Percentiles rank a stretch among this genome's conserved stretches.
Conservation (phyloP, 2,797 vertebrate genomes). For the Pangasius krempfi region DNA sequence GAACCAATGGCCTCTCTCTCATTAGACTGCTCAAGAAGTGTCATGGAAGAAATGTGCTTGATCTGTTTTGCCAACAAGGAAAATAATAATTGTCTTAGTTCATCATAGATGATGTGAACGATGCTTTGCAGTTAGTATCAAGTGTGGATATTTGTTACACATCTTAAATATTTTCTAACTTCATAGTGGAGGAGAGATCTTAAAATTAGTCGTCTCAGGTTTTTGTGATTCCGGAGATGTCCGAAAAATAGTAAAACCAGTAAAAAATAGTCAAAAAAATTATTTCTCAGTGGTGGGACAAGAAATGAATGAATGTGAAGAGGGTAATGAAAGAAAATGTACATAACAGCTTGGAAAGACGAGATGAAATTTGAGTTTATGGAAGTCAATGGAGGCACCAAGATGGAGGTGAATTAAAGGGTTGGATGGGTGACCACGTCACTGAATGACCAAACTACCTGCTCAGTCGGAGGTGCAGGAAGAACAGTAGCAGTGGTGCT, state of each 20-base stretch:
- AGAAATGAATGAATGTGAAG: background rate
- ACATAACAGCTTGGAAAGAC: background rate
- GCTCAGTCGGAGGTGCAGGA: constrained; percentile 76
- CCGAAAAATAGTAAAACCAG: background rate
- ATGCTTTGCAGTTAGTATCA: background rate
- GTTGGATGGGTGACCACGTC: constrained; percentile 45
- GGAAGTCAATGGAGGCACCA: constrained; percentile 30
- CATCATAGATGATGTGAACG: constrained; percentile 12
- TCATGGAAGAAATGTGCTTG: constrained; percentile 76
- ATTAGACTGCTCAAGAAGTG: constrained; percentile 81
- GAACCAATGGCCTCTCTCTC: constrained; percentile 77
- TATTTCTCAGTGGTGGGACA: constrained; percentile 5
- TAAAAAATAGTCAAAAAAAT: background rate
- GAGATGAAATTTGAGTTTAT: constrained; percentile 16
- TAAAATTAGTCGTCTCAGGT: background rate
- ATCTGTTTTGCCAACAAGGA: constrained; percentile 64
- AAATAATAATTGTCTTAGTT: constrained; percentile 28
- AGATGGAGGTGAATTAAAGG: constrained; percentile 43
- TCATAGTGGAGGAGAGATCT: background rate
- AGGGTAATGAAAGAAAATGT: background rate
- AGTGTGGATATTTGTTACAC: background rate
- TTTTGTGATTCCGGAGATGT: background rate
- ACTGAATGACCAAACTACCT: constrained; percentile 71
- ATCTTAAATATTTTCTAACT: background rate
- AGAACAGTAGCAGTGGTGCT: constrained; percentile 75